Conservation (phyloP, 2,888 invertebrate genomes). For the Hemicrepidius hirtus region DNA sequence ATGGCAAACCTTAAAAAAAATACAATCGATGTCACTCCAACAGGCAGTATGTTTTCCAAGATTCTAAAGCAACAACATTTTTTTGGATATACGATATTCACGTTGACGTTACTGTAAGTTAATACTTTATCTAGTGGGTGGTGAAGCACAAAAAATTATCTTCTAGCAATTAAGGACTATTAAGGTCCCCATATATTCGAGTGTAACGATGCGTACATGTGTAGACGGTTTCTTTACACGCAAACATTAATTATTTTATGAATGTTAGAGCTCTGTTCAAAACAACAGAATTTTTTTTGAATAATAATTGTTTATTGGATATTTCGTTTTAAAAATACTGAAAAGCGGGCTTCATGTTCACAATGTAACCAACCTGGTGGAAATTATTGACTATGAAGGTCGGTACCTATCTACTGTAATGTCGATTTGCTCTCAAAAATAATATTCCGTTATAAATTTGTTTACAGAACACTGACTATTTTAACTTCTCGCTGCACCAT, state of each 20-base stretch:
- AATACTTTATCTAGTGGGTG: conserved; percentile 29
- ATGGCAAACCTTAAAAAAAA: conserved; percentile 1
- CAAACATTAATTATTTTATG: conserved; percentile 23
- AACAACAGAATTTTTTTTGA: not conserved
- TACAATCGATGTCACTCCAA: conserved; percentile 11
- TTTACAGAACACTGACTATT: conserved; percentile 24
- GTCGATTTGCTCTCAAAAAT: conserved; percentile 18
- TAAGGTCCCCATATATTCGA: conserved; percentile 32
- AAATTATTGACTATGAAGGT: conserved; percentile 11
- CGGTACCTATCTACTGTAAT: conserved; percentile 8
- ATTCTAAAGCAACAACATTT: conserved; percentile 1
- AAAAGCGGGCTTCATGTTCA: not conserved
- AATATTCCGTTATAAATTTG: conserved; percentile 32
- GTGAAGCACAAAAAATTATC: conserved; percentile 35
- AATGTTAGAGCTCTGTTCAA: not conserved
- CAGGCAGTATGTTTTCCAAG: conserved; percentile 7
- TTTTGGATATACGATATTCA: conserved; percentile 17
- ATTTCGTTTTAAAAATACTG: not conserved
- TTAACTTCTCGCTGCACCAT: not conserved
- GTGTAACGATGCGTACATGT: conserved; percentile 30
- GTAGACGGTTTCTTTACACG: conserved; percentile 21
- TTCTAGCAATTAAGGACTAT: conserved; percentile 45
- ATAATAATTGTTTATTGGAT: not conserved
- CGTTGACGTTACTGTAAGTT: conserved; percentile 28
- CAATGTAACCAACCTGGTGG: conserved; percentile 17